Conservation (phyloP, 2,113 vertebrate genomes). For the Gopherus evgoodei region DNA sequence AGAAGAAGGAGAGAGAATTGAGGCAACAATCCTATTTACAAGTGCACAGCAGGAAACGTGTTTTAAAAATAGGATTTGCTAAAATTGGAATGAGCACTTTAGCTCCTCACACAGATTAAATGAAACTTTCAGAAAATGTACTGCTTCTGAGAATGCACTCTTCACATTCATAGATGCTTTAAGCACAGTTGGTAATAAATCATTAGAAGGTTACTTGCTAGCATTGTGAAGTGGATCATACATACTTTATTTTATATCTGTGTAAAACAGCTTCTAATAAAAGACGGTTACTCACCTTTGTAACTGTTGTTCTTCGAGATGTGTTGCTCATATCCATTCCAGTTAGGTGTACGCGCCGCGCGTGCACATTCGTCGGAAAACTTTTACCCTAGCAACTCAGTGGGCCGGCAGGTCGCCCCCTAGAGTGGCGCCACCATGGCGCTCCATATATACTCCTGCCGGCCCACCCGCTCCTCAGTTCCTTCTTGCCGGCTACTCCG, state of each 20-base stretch:
- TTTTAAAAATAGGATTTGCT: constrained; percentile 57
- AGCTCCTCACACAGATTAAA: constrained; percentile 54
- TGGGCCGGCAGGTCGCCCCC: too few relatives aligned
- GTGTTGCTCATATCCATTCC: too few relatives aligned
- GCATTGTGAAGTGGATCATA: neutral
- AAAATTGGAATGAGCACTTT: constrained; percentile 43
- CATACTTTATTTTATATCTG: neutral
- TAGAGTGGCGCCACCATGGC: too few relatives aligned
- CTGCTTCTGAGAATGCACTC: constrained; percentile 23
- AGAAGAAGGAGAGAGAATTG: constrained; percentile 3
- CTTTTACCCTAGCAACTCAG: too few relatives aligned
- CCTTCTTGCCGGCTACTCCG: too few relatives aligned
- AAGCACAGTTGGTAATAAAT: constrained; percentile 47
- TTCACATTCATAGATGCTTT: constrained; percentile 31
- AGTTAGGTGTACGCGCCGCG: too few relatives aligned
- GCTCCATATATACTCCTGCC: too few relatives aligned
- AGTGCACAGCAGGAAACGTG: constrained; percentile 27
- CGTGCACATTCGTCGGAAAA: too few relatives aligned
- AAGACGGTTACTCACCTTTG: too few relatives aligned
- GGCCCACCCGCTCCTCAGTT: too few relatives aligned
- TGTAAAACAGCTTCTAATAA: neutral
- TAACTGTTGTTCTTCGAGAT: too few relatives aligned
- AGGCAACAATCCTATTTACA: constrained; percentile 34
- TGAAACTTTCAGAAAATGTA: constrained; percentile 51
- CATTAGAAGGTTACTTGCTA: constrained; percentile 4